These are phyloP conservation scores for Aphis craccivora DNA, from an alignment of 1,140 invertebrate genomes.

Conservation along the genomic window DNA sequence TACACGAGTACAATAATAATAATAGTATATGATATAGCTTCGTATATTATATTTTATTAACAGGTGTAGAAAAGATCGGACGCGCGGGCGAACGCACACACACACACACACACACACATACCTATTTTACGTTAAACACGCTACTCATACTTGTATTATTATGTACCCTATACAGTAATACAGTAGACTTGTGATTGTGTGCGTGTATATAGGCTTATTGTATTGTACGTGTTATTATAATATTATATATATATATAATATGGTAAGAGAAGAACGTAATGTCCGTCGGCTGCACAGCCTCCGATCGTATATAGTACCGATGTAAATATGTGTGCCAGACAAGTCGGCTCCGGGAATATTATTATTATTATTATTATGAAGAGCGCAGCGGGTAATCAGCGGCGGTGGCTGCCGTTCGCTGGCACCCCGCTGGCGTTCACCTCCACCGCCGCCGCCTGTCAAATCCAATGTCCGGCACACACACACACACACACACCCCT, in stretches of 20 bases:
- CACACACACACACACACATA: background rate
- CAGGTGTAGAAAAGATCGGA: background rate
- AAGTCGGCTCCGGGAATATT: slow-evolving; percentile 47
- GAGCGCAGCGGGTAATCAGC: slow-evolving; percentile 29
- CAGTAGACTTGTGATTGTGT: background rate
- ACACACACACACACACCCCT: background rate
- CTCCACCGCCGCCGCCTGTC: background rate
- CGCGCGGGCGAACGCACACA: background rate
- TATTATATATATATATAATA: background rate
- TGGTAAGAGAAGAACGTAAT: background rate
- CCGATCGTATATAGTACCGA: background rate
- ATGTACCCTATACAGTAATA: background rate
- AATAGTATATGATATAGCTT: background rate
- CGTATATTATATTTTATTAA: background rate
- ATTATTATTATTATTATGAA: slow-evolving; percentile 46
- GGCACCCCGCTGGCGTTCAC: slow-evolving; percentile 29
- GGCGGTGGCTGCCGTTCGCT: slow-evolving; percentile 44
- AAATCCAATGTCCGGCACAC: slow-evolving; percentile 33
- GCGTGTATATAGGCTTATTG: background rate
- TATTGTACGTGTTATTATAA: background rate
- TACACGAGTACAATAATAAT: background rate
- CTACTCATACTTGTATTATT: background rate
- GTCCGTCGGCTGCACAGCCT: background rate
- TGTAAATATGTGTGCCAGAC: slow-evolving; percentile 23
- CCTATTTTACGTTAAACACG: background rate